Conservation (phyloP, 37 sponge, comb jelly and placozoan species). For the Bolinopsis microptera region DNA sequence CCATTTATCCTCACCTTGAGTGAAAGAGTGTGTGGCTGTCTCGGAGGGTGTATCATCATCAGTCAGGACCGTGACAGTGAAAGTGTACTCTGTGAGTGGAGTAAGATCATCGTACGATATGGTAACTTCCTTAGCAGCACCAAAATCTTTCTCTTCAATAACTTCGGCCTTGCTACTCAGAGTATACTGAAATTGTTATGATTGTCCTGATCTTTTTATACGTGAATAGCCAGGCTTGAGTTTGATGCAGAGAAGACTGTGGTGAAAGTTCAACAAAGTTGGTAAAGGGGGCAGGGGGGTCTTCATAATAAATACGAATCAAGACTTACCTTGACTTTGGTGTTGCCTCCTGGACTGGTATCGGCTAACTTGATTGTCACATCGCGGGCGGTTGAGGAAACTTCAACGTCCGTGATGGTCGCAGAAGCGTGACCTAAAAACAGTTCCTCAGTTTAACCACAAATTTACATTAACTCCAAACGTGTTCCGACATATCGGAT, state of each 20-base stretch:
- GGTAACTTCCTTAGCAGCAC: background rate
- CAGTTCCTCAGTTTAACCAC: background rate
- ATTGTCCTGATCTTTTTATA: too few species aligned
- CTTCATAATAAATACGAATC: too few species aligned
- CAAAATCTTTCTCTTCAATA: too few species aligned
- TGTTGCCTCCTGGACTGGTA: background rate
- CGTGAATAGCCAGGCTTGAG: too few species aligned
- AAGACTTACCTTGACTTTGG: background rate
- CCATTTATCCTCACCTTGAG: background rate
- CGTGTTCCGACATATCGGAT: too few species aligned
- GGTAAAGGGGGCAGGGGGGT: too few species aligned
- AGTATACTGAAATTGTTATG: too few species aligned
- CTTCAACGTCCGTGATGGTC: background rate
- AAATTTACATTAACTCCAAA: too few species aligned
- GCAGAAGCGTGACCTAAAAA: background rate
- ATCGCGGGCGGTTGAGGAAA: background rate
- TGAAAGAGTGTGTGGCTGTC: background rate
- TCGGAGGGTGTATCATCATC: background rate
- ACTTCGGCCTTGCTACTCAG: too few species aligned
- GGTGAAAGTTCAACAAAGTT: too few species aligned
- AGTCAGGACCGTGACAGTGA: background rate
- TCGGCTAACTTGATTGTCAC: background rate
- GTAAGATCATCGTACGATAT: background rate
- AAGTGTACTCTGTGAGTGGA: background rate
- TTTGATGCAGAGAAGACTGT: too few species aligned